Conservation (phyloP, 2,888 invertebrate genomes). For the Alloplasta piceator region DNA sequence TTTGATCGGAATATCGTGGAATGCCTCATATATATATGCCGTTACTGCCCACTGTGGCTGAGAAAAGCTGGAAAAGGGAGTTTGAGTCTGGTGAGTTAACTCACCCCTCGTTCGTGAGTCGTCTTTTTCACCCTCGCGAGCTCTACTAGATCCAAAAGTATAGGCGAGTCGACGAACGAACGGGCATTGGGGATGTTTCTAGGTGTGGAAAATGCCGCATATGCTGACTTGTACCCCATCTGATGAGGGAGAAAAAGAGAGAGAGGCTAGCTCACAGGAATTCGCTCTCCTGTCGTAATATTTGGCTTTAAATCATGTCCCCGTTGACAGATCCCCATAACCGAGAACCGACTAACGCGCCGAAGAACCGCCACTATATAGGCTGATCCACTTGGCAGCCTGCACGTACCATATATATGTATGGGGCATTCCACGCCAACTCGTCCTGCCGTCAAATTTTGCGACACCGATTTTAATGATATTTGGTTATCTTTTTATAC, state of each 20-base stretch:
- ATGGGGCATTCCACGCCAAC: no score
- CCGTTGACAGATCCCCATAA: conserved; percentile 78
- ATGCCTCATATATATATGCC: conserved; percentile 1
- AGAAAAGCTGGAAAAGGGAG: conserved; percentile 28
- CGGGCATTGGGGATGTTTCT: conserved; percentile 43
- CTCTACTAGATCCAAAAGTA: conserved; percentile 3
- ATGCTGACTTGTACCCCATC: neutral
- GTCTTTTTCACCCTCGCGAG: conserved; percentile 41
- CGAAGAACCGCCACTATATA: conserved; percentile 29
- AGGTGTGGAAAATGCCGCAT: conserved; percentile 48
- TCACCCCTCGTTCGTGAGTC: conserved; percentile 54
- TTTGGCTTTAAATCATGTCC: conserved; percentile 83
- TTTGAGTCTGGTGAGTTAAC: conserved; percentile 36
- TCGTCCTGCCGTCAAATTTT: no score
- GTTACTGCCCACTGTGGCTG: neutral
- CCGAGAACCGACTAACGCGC: conserved; percentile 66
- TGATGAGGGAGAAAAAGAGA: conserved; percentile 6
- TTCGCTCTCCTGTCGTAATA: conserved; percentile 82
- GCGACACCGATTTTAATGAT: no score
- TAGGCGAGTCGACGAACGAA: conserved; percentile 28
- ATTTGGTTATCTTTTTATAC: no score
- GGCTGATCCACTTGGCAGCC: conserved; percentile 56
- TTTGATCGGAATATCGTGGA: no score
- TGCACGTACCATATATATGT: conserved; percentile 32
- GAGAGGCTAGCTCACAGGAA: conserved; percentile 75